phyloP scores from a whole-genome alignment of 2,113 vertebrate genomes.

The rabbit (Oryctolagus cuniculus) region DNA sequence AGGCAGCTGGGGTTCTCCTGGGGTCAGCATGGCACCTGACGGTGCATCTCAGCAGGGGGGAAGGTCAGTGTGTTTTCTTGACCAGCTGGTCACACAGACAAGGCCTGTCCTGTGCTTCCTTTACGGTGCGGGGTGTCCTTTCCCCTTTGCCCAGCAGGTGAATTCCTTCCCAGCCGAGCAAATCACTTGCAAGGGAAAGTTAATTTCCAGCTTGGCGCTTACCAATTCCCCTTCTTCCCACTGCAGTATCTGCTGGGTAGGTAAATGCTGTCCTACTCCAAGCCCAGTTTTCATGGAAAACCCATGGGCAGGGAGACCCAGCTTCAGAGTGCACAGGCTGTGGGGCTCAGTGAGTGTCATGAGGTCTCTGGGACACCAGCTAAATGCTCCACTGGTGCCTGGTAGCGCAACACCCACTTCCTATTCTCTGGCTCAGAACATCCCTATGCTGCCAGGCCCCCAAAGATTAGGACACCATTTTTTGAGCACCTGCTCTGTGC shows the following conservation, averaged over 20 bases:
- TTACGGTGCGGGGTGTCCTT: neutral
- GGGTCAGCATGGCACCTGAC: neutral
- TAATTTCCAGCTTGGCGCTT: neutral
- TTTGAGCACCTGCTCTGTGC: neutral
- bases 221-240: neutral
- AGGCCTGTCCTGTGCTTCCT: neutral
- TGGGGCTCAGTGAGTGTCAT: rapidly evolving
- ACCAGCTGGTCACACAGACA: neutral
- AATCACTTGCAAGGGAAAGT: neutral
- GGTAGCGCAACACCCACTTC: neutral
- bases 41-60: neutral
- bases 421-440: neutral
- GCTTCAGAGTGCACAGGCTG: neutral
- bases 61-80: neutral
- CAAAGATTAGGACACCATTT: neutral
- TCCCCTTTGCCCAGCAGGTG: neutral
- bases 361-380: neutral
- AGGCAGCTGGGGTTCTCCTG: neutral
- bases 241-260: neutral
- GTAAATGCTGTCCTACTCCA: neutral
- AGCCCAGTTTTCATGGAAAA: neutral
- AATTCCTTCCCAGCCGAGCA: neutral
- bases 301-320: neutral
- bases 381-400: neutral
- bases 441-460: neutral